A percentile compares a stretch with the other conserved stretches of the same genome.
Conservation (phyloP, 2,888 invertebrate genomes). For the Drosophila ochracea region DNA sequence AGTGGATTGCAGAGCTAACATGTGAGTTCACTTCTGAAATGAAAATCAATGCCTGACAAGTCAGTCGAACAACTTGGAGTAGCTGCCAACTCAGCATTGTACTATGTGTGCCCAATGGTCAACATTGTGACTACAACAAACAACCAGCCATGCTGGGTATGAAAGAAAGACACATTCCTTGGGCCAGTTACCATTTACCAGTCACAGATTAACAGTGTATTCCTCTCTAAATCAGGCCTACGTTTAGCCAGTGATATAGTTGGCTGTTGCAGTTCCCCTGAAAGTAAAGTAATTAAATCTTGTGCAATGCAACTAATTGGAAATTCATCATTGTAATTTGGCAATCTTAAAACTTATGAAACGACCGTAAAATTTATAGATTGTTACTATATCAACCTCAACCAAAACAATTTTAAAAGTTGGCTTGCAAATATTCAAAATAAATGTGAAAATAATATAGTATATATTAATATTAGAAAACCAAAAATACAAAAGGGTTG, state of each 20-base stretch:
- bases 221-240: neutral
- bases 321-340: neutral
- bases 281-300: neutral
- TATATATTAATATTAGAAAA: neutral
- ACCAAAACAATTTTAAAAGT: neutral
- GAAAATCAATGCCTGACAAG: slow-evolving; percentile 75
- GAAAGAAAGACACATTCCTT: slow-evolving; percentile 39
- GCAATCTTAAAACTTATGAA: neutral
- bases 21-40: slow-evolving; percentile 49
- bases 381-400: neutral
- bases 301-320: neutral
- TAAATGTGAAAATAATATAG: neutral
- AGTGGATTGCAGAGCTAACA: slow-evolving; percentile 35
- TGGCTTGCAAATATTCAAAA: neutral
- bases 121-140: slow-evolving; percentile 49
- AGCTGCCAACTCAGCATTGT: slow-evolving; percentile 5
- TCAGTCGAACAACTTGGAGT: slow-evolving; percentile 21
- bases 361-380: neutral
- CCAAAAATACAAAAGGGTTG: slow-evolving; percentile 8
- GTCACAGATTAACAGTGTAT: neutral
- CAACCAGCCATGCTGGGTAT: slow-evolving; percentile 31
- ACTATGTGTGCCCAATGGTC: slow-evolving; percentile 40
- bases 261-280: neutral
- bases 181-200: slow-evolving; percentile 8
- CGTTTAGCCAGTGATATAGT: neutral